A percentile compares a stretch with the other conserved stretches of the same genome.
phyloP scores from a whole-genome alignment of 2,113 vertebrate genomes.

The Typhlomys cinereus region DNA sequence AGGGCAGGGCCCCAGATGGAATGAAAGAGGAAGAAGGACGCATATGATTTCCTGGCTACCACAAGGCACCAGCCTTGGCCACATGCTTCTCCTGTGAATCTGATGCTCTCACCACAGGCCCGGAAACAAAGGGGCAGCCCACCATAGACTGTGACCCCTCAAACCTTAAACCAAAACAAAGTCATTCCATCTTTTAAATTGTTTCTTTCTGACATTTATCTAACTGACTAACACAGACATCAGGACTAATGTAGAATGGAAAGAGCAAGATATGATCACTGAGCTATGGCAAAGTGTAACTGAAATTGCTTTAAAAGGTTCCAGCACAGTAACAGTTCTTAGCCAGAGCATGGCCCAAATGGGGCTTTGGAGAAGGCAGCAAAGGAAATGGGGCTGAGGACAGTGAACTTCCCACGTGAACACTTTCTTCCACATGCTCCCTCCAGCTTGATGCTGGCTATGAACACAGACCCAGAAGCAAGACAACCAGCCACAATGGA shows the following conservation, averaged over 20 bases:
- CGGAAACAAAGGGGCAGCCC: neutral
- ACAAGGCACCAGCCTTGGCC: neutral
- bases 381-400: no score
- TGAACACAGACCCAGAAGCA: no score
- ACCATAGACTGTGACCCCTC: no score
- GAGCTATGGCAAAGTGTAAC: neutral
- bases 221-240: neutral
- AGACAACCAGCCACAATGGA: no score
- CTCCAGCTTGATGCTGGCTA: no score
- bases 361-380: no score
- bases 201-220: neutral
- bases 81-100: neutral
- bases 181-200: neutral
- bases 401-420: no score
- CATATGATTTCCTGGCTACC: neutral
- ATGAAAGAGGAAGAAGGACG: neutral
- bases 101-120: neutral
- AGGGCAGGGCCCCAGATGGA: neutral
- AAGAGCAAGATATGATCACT: neutral
- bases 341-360: no score
- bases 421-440: no score
- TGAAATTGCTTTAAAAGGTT: neutral
- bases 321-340: neutral
- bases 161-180: neutral
- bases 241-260: neutral